Evolutionary conservation across 2,797 vertebrate genomes (phyloP), one percentile per base, ranked within the genome.

Genomic region (Microctenopoma lineatum): DNA sequence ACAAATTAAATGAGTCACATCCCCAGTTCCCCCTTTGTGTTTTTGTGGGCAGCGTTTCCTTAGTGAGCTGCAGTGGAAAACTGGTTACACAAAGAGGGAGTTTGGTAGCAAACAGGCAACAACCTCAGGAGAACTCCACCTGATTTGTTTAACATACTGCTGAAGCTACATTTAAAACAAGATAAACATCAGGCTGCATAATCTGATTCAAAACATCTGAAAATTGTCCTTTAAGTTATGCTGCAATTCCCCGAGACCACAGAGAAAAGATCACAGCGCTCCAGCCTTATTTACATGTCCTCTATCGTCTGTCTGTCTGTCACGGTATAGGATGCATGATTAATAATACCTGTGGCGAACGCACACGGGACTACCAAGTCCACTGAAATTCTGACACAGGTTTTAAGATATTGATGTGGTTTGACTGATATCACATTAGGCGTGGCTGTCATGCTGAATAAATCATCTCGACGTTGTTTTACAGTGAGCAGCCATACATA

Each of bases 361-460:
- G 54, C 77, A 62, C 29, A 55, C 45, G 59, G 39, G 47, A 68
- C 74, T 67, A 81, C 57, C 67, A 61, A 78, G 75, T 68, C 70
- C 70, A 16, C 44, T 54, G 61, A 18, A 36, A 42, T 63, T 86
- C 47, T 68, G 83, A 85, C 80, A 83, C 58, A 67, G 73, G 79
- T 80, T 85, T 87, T 46, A 68, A 57, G 68, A 79, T 80, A 79
- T 67, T 84, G 77, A 86, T 79, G 73, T 72, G 46, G 48, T 75
- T 83, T 89, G 87, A 90, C 89, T 79, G 80, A 90, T 90, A 87
- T 90, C 74, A 57, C 66, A 84, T 87, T 80, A 86, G 70, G 66
- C 84, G 80, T 53, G 58, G 71, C 77, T 87, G 85, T 69, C 78
- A 48, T 56, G 71, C 4, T 14, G 71, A 42, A 89, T 90, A 84